Evolutionary conservation across 2,797 vertebrate species (phyloP), one percentile per base, ranked within the genome.

Genomic region (Syngnathus rostellatus): DNA sequence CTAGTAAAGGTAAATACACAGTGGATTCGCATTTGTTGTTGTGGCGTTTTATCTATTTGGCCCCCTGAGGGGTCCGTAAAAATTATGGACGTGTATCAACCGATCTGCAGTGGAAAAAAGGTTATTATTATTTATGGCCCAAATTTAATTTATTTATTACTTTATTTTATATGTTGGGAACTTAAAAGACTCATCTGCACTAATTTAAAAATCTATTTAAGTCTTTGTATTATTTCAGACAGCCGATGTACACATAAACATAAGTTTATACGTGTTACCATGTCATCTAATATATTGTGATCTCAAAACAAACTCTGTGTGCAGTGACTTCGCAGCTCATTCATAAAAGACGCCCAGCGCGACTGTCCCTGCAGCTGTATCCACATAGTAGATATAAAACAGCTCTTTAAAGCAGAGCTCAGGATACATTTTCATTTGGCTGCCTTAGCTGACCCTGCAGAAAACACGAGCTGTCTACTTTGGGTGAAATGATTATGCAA

Each of bases 281-380:
- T 25, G 11, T 4, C 23, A 14, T 58, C 16, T 23, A 40, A 21
- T 14, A 12, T 23, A 43, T 40, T 14, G 39, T 41, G 19, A 61
- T 38, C 46, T 17, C 17, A 46, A 48, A 63, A 48, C 23, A 45
- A 25, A 45, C 31, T 63, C 21, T 46, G 31, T 31, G 31, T 4
- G 61, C 61, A 16, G 40, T 23, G 39, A 45, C 60, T 62, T 63
- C 9, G 61, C 61, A 63, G 21, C 21, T 46, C 43, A 48, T 23
- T 31, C 48, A 63, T 63, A 63, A 45, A 63, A 63, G 14, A 45
- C 48, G 17, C 40, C 21, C 10, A 45, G 5, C 2, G 21, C 9
- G 58, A 60, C 38, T 19, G 37, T 40, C 38, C 58, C 37, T 8
- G 9, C 38, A 60, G 38, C 38, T 60, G 38, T 11, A 60, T 39